Percentiles rank a stretch among this genome's conserved stretches.
Evolutionary conservation across 2,888 invertebrate genomes (phyloP).

Genomic region (Brachyptera putata): DNA sequence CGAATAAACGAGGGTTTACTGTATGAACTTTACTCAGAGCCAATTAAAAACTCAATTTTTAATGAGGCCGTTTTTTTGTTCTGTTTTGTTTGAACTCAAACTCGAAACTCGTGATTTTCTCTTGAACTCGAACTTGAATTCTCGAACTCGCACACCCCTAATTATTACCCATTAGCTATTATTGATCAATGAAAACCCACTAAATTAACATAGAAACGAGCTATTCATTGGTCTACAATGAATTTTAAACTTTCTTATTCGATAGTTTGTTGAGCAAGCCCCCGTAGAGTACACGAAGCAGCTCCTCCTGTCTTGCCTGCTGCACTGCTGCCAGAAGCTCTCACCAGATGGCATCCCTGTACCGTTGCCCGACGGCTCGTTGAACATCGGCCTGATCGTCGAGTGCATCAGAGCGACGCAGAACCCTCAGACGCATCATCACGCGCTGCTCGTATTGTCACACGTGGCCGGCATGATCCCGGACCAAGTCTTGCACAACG

Average conservation of each 20-base stretch:
- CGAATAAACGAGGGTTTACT: too few species aligned
- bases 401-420: conserved; percentile 85
- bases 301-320: conserved; percentile 69
- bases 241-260: background rate
- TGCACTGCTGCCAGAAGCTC: conserved; percentile 64
- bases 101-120: too few species aligned
- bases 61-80: too few species aligned
- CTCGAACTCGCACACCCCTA: too few species aligned
- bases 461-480: conserved; percentile 75
- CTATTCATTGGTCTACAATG: conserved; percentile 3
- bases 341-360: conserved; percentile 43
- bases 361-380: conserved; percentile 39
- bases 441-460: conserved; percentile 79
- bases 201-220: background rate
- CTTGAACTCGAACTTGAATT: too few species aligned
- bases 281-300: conserved; percentile 87
- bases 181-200: background rate
- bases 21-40: too few species aligned
- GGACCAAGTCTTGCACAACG: conserved; percentile 73
- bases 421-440: conserved; percentile 94
- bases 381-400: conserved; percentile 74
- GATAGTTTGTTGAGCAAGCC: conserved; percentile 78
- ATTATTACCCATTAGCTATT: too few species aligned
- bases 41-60: too few species aligned
- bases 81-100: too few species aligned